phyloP scores from a whole-genome alignment of 2,888 invertebrate genomes.

The Epinotia nisella region DNA sequence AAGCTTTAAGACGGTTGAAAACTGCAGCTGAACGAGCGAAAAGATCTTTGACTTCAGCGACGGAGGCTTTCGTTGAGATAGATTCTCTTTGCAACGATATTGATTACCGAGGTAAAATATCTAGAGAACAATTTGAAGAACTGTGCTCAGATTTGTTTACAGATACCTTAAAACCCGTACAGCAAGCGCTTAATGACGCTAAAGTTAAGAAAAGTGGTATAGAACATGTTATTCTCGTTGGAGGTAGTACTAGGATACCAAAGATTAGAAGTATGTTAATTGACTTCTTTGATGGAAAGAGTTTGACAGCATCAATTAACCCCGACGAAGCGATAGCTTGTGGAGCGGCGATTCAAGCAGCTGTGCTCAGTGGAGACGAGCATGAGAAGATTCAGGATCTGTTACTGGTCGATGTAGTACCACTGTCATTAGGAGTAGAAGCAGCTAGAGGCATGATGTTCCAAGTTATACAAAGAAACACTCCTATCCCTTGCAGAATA shows the following conservation, averaged over 20 bases:
- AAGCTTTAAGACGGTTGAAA: constrained; percentile 62
- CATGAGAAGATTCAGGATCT: constrained; percentile 59
- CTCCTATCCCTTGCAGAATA: constrained; percentile 65
- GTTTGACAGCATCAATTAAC: constrained; percentile 61
- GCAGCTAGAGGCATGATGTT: constrained; percentile 71
- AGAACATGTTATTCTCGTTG: constrained; percentile 64
- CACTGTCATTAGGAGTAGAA: constrained; percentile 70
- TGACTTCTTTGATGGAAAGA: constrained; percentile 62
- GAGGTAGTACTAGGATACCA: constrained; percentile 73
- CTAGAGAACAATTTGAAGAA: constrained; percentile 66
- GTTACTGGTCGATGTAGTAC: constrained; percentile 67
- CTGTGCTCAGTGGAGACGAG: constrained; percentile 59
- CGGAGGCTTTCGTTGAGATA: constrained; percentile 60
- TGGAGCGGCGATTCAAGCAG: constrained; percentile 74
- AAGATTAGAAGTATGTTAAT: constrained; percentile 62
- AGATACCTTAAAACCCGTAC: constrained; percentile 61
- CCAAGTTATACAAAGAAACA: constrained; percentile 68
- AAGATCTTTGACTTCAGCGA: constrained; percentile 59
- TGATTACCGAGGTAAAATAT: constrained; percentile 63
- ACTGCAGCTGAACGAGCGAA: constrained; percentile 68
- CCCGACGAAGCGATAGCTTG: constrained; percentile 73
- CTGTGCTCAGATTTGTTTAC: constrained; percentile 71
- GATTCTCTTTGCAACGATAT: constrained; percentile 62
- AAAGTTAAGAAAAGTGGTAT: constrained; percentile 61
- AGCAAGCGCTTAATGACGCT: constrained; percentile 62